A percentile compares a stretch with the other conserved stretches of the same genome.
These are phyloP conservation scores for Cerastoderma edule DNA, from an alignment of 2,888 invertebrate genomes.

Conservation along the genomic window DNA sequence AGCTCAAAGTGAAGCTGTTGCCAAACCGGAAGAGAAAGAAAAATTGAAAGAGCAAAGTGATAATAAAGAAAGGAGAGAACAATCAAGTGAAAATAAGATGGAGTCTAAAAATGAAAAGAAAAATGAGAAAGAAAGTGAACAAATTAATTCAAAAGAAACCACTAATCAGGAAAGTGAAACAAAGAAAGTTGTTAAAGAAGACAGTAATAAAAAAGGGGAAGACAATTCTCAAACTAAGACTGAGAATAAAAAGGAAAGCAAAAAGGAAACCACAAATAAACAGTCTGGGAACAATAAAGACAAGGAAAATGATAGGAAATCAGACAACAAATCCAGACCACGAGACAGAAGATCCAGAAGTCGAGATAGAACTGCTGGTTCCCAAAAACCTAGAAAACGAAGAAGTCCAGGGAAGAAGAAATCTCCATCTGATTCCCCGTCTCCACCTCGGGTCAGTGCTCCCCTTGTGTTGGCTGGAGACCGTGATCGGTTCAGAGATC, in stretches of 20 bases:
- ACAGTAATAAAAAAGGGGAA: background rate
- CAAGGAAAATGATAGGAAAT: conserved; percentile 23
- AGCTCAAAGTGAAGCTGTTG: background rate
- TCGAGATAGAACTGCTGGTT: conserved; percentile 33
- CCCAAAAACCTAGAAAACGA: conserved; percentile 24
- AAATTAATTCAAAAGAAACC: background rate
- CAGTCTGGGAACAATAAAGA: background rate
- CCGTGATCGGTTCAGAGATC: conserved; percentile 32
- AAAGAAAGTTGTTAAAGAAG: background rate
- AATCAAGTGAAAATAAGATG: background rate
- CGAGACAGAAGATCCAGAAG: conserved; percentile 32
- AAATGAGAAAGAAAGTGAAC: background rate
- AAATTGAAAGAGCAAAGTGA: too few species aligned
- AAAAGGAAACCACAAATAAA: background rate
- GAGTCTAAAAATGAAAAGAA: background rate
- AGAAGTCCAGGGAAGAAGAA: conserved; percentile 27
- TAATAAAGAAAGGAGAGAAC: too few species aligned
- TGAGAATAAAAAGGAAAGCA: conserved; percentile 7
- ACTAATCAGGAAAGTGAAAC: background rate
- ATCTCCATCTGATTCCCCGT: conserved; percentile 51
- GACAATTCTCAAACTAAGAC: background rate
- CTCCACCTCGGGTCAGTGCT: conserved; percentile 56
- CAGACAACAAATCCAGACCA: conserved; percentile 19
- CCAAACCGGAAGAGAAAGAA: background rate
- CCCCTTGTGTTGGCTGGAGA: conserved; percentile 49